Base-by-base conservation (phyloP, 2,797 vertebrate genomes). In the Phaenicophaeus curvirostris region DNA sequence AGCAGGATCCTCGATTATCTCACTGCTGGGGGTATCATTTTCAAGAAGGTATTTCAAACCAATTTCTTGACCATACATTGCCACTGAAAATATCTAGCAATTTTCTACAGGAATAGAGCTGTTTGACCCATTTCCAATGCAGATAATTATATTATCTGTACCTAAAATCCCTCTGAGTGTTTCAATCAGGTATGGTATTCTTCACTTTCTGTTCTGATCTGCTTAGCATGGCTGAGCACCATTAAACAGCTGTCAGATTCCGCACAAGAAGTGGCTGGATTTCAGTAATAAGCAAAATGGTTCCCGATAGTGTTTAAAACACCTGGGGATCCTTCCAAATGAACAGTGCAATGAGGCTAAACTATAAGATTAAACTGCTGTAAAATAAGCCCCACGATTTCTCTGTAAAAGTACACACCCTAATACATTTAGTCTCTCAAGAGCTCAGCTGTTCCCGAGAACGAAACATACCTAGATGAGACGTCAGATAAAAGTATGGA, bases 121-220 rank as follows among this genome's bases (percentile, higher is more conserved):
- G 74, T 94, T 94, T 85, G 89, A 96, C 91, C 94, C 91, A 95
- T 86, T 96, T 95, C 88, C 80, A 87, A 92, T 87, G 82, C 80
- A 94, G 92, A 90, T 96, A 96, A 94, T 96, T 96, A 93, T 86
- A 95, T 91, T 95, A 96, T 91, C 91, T 92, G 89, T 90, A 96
- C 83, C 87, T 93, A 93, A 91, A 96, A 83, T 95, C 91, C 92
- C 91, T 95, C 83, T 37, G 89, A 96, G 94, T 94, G 95, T 95
- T 96, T 94, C 96, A 92, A 83, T 95, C 95, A 96, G 91, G 85
- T 96, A 91, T 71, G 77, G 94, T 96, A 94, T 94, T 97, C 95
- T 95, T 96, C 91, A 90, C 87, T 97, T 96, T 95, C 82, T 61
- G 51, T 95, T 93, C 91, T 91, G 89, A 96, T 92, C 87, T 95